Conservation (phyloP, 2,113 vertebrate species). For the Heptranchias perlo region DNA sequence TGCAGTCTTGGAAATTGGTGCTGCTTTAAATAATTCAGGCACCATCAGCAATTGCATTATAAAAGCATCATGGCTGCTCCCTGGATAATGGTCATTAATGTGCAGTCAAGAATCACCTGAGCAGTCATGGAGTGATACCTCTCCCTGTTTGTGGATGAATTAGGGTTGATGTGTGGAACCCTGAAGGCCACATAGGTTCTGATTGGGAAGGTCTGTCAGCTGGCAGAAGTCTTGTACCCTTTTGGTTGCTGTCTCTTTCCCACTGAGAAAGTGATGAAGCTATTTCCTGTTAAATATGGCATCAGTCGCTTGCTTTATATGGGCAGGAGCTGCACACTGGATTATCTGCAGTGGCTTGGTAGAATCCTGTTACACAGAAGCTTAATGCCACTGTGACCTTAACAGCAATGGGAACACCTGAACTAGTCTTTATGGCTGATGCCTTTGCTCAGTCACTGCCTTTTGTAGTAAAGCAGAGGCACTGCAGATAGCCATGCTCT, state of each 20-base stretch:
- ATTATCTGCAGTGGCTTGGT: not conserved
- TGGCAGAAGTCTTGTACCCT: not conserved
- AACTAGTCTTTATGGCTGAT: not conserved
- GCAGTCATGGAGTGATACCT: not conserved
- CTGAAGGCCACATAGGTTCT: not conserved
- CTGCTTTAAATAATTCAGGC: constrained; percentile 10
- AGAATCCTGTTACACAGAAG: not conserved
- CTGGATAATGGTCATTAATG: not conserved
- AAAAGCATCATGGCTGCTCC: not conserved
- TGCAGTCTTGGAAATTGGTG: not conserved
- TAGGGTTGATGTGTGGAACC: not conserved
- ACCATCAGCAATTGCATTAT: not conserved
- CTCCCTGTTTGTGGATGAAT: not conserved
- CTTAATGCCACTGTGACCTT: not conserved
- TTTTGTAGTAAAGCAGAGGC: not conserved
- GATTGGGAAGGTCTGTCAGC: not conserved
- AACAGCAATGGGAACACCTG: not conserved
- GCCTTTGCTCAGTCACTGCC: not conserved
- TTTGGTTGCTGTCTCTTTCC: not conserved
- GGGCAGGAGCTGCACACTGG: not conserved
- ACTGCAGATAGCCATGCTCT: too few species aligned
- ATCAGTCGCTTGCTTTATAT: not conserved
- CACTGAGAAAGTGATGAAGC: not conserved
- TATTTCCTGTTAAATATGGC: not conserved
- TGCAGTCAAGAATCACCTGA: not conserved